A percentile compares a stretch with the other conserved stretches of the same genome.
These are phyloP conservation scores for Cydia amplana DNA, from an alignment of 1,140 invertebrate species.

Conservation along the genomic window DNA sequence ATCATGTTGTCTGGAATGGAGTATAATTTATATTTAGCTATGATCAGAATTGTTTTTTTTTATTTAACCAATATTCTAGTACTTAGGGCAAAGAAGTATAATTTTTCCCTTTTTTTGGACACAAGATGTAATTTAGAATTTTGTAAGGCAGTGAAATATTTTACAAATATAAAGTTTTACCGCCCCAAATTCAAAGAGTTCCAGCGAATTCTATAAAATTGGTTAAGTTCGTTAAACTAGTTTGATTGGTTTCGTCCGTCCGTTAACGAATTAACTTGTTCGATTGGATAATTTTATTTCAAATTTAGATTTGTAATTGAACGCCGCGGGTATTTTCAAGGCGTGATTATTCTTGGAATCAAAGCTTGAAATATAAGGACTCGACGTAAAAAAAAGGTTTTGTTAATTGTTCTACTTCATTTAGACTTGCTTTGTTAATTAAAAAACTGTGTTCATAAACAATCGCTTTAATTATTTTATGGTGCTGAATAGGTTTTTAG, in stretches of 20 bases:
- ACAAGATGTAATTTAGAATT: not conserved
- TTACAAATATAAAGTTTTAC: constrained; percentile 40
- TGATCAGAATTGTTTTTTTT: too few species aligned
- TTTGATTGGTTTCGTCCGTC: constrained; percentile 26
- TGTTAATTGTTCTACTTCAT: too few species aligned
- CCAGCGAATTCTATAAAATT: constrained; percentile 12
- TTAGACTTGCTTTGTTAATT: too few species aligned
- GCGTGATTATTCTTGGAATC: not conserved
- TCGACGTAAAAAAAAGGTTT: too few species aligned
- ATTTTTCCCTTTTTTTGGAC: constrained; percentile 35
- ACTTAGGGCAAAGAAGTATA: too few species aligned
- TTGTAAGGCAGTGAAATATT: constrained; percentile 34
- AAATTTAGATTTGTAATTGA: constrained; percentile 26
- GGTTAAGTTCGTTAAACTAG: constrained; percentile 30
- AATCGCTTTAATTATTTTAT: too few species aligned
- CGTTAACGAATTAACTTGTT: constrained; percentile 31
- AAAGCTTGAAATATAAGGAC: too few species aligned
- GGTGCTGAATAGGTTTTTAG: too few species aligned
- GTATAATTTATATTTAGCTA: too few species aligned
- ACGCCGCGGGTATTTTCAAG: constrained; percentile 1
- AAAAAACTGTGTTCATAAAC: too few species aligned
- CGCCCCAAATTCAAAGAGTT: constrained; percentile 1
- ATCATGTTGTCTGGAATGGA: too few species aligned
- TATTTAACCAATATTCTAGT: too few species aligned
- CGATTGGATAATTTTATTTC: constrained; percentile 31